phyloP scores from a whole-genome alignment of 2,888 invertebrate genomes.

The Carterocephalus palaemon region DNA sequence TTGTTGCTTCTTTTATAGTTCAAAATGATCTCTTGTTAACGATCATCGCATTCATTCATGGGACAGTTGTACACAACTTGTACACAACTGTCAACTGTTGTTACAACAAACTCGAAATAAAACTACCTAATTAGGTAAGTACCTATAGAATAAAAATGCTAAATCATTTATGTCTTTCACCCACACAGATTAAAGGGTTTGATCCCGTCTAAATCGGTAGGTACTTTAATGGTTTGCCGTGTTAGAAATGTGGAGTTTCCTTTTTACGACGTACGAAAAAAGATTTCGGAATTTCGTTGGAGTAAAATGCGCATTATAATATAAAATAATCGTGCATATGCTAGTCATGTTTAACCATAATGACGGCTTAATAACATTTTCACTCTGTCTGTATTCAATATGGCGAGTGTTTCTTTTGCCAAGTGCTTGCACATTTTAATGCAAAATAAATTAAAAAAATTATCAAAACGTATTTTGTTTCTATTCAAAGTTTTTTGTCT shows the following conservation, averaged over 20 bases:
- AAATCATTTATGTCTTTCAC: constrained; percentile 11
- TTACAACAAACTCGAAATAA: no score
- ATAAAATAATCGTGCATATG: constrained; percentile 18
- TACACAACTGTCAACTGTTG: no score
- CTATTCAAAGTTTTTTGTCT: neutral
- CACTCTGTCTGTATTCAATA: constrained; percentile 10
- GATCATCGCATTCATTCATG: no score
- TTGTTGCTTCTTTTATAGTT: no score
- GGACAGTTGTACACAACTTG: no score
- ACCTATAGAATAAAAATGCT: constrained; percentile 18
- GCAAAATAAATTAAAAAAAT: neutral
- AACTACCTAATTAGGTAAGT: no score
- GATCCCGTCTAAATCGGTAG: constrained; percentile 9
- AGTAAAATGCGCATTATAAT: constrained; percentile 15
- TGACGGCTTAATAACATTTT: constrained; percentile 17
- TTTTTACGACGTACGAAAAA: constrained; percentile 18
- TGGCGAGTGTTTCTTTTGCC: constrained; percentile 8
- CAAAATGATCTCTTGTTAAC: no score
- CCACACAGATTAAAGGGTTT: constrained; percentile 7
- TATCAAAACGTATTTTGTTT: neutral
- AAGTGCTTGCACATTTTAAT: constrained; percentile 10
- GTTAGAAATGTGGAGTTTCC: constrained; percentile 13
- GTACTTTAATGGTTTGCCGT: constrained; percentile 15
- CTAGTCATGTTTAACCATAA: constrained; percentile 18
- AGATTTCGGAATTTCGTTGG: constrained; percentile 11